These are phyloP conservation scores for Brachionus koreanus DNA, from an alignment of 1,140 invertebrate genomes.

Conservation along the genomic window DNA sequence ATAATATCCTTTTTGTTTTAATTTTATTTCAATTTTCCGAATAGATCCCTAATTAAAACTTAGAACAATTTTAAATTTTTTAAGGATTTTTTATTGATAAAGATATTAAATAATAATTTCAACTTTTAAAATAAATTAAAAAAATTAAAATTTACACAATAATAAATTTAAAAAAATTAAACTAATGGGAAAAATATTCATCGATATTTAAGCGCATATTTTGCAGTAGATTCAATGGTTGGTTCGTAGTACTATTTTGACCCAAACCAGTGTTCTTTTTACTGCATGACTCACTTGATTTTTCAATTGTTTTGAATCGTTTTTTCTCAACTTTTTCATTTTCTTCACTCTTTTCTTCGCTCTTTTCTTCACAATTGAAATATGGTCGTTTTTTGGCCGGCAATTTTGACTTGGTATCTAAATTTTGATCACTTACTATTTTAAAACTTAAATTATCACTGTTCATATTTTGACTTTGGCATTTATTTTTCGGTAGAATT, in stretches of 20 bases:
- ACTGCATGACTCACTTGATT: not conserved
- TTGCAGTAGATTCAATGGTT: constrained; percentile 15
- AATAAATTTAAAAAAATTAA: not conserved
- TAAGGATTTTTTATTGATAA: not conserved
- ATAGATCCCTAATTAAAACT: no score
- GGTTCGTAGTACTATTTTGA: not conserved
- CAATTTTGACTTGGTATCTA: not conserved
- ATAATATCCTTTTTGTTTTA: no score
- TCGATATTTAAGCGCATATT: constrained; percentile 34
- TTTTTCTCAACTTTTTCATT: not conserved
- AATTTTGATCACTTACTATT: not conserved
- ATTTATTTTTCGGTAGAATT: not conserved
- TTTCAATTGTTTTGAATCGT: not conserved
- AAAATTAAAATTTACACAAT: not conserved
- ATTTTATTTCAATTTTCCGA: no score
- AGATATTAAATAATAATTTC: not conserved
- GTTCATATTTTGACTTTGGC: not conserved
- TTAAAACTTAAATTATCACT: not conserved
- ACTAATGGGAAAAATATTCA: not conserved
- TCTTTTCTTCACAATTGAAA: not conserved
- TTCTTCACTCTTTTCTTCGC: not conserved
- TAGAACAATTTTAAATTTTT: no score
- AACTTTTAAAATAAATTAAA: not conserved
- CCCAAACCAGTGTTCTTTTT: not conserved
- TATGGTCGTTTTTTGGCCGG: constrained; percentile 30